Percentiles rank a stretch among this genome's conserved stretches.
Evolutionary conservation across 2,113 vertebrate species (phyloP).

Genomic region (Thalassoma bifasciatum): DNA sequence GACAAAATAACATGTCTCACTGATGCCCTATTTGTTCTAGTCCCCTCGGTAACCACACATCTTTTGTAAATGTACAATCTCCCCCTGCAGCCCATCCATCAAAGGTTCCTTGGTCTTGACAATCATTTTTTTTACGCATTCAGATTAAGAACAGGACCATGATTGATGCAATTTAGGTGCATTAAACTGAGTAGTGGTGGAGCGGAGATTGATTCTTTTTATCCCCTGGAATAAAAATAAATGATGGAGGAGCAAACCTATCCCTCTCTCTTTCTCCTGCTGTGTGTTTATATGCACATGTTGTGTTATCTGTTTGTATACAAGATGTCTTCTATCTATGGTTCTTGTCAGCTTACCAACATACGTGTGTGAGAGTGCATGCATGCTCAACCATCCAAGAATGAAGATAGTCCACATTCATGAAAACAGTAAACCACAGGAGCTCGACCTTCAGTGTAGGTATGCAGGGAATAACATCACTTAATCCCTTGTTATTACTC

Average conservation of each 20-base stretch:
- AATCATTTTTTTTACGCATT: constrained; percentile 60
- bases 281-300: no score
- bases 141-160: constrained; percentile 55
- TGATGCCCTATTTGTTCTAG: constrained; percentile 51
- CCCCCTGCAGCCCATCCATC: constrained; percentile 3
- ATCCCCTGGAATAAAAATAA: constrained; percentile 6
- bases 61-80: constrained; percentile 30
- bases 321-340: constrained; percentile 41
- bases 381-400: constrained; percentile 1
- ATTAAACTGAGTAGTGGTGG: constrained; percentile 59
- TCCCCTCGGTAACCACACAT: constrained; percentile 65
- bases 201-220: constrained; percentile 31
- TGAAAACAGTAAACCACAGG: constrained; percentile 1
- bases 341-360: constrained; percentile 15
- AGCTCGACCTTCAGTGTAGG: constrained; percentile 15
- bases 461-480: constrained; percentile 19
- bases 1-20: constrained; percentile 62
- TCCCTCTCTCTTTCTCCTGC: no score
- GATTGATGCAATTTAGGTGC: constrained; percentile 72
- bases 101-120: constrained; percentile 29
- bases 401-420: constrained; percentile 1
- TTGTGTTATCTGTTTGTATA: no score
- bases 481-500: constrained; percentile 46
- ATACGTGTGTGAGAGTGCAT: constrained; percentile 7
- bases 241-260: constrained; percentile 1